A percentile compares a stretch with the other conserved stretches of the same genome.
Conservation (phyloP, 2,797 vertebrate species). For the Lithobates sylvaticus region DNA sequence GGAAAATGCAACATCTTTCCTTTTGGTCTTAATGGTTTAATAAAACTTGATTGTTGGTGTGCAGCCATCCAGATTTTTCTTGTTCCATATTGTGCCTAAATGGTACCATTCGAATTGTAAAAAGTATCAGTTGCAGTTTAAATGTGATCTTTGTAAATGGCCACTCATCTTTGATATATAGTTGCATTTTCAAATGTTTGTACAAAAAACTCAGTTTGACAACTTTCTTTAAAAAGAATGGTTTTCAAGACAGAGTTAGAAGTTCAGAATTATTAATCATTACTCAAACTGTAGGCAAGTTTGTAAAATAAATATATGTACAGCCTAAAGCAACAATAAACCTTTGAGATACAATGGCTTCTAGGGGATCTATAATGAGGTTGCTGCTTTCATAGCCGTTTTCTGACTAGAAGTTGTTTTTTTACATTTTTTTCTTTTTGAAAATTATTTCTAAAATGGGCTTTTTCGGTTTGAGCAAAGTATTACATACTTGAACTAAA, state of each 20-base stretch:
- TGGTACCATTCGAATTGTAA: not conserved
- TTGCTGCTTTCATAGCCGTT: slow-evolving; percentile 11
- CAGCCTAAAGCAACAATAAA: slow-evolving; percentile 34
- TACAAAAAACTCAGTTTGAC: slow-evolving; percentile 17
- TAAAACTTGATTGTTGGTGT: too few species aligned
- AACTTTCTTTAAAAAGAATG: slow-evolving; percentile 23
- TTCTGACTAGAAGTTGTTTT: slow-evolving; percentile 5
- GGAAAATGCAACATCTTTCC: too few species aligned
- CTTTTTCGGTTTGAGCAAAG: not conserved
- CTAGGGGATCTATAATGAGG: slow-evolving; percentile 39
- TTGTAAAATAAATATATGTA: slow-evolving; percentile 50
- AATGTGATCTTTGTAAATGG: not conserved
- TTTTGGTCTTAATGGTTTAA: too few species aligned
- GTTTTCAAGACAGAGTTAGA: slow-evolving; percentile 24
- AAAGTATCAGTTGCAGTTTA: not conserved
- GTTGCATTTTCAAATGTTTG: slow-evolving; percentile 31
- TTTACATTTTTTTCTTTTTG: not conserved
- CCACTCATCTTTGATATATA: slow-evolving; percentile 17
- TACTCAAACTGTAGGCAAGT: slow-evolving; percentile 32
- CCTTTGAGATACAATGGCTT: slow-evolving; percentile 46
- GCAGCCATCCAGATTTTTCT: too few species aligned
- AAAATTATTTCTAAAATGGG: not conserved
- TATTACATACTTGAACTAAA: not conserved
- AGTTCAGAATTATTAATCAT: slow-evolving; percentile 48
- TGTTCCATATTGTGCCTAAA: too few species aligned